Conservation (phyloP, 2,888 invertebrate genomes). For the Trisateles emortualis region DNA sequence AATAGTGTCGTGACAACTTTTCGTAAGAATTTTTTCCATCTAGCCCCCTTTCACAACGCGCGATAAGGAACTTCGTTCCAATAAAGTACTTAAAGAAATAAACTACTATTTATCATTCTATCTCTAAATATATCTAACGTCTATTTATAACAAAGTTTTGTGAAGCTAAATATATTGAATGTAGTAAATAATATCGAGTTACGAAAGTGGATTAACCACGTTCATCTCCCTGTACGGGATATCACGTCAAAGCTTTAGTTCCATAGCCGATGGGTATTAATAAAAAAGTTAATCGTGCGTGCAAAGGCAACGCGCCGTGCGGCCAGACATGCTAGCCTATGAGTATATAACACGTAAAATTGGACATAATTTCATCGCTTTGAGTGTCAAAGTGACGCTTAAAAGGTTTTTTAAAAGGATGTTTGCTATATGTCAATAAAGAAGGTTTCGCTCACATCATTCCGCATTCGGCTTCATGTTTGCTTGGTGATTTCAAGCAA, state of each 20-base stretch:
- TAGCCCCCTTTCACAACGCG: too few species aligned
- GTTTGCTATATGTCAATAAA: slow-evolving; percentile 37
- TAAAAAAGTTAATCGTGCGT: slow-evolving; percentile 78
- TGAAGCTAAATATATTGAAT: slow-evolving; percentile 32
- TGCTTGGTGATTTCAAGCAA: slow-evolving; percentile 5
- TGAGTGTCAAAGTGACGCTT: slow-evolving; percentile 19
- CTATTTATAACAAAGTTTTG: slow-evolving; percentile 16
- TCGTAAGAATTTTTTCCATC: too few species aligned
- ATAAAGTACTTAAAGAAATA: neutral
- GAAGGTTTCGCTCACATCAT: neutral
- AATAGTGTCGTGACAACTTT: too few species aligned
- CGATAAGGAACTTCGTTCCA: too few species aligned
- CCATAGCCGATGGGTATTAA: slow-evolving; percentile 65
- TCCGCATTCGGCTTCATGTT: slow-evolving; percentile 17
- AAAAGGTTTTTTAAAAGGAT: slow-evolving; percentile 25
- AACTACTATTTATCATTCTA: neutral
- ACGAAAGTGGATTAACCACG: slow-evolving; percentile 59
- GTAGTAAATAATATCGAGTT: slow-evolving; percentile 45
- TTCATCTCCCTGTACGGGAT: slow-evolving; percentile 53
- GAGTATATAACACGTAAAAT: slow-evolving; percentile 30
- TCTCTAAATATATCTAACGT: neutral
- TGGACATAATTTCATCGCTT: slow-evolving; percentile 33
- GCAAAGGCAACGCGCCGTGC: slow-evolving; percentile 52
- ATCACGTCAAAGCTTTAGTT: slow-evolving; percentile 57
- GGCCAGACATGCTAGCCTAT: slow-evolving; percentile 36